Base-by-base conservation (phyloP, 2,797 vertebrate species). In the Pitangus sulphuratus region DNA sequence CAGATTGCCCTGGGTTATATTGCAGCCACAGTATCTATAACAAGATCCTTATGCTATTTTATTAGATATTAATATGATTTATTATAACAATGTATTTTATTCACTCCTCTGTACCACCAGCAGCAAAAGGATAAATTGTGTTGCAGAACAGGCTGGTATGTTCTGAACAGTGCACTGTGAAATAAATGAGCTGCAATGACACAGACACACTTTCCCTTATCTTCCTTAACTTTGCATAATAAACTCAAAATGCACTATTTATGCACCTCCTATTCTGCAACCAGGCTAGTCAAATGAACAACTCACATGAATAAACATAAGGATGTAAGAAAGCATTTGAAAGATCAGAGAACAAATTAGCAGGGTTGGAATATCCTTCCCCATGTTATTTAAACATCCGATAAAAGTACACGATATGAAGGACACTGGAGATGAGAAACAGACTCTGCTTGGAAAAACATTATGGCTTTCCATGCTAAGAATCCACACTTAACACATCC, bases 71-170 rank as follows among this genome's bases (percentile, higher is more conserved):
- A 97, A 91, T 80, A 62, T 42, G 72, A 95, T 95, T 95, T 96
- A 95, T 95, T 88, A 37, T 51, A 89, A 90, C 65, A 84, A 84
- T 60, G 50, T 42, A 85, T 92, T 94, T 93, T 85, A 89, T 80
- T 91, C 91, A 78, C n/a, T 93, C 40, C 57, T 82, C 90, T 85
- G 74, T 54, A 76, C 33, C 76, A 89, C 33, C 78, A 89, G 77
- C 64, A 93, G 82, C 45, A 92, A 45, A 75, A 57, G 58, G 75
- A 92, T 89, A 87, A 92, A 94, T 85, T 80, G 39, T 35, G 12
- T 10, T 60, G 76, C 16, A 87, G 76, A 94, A 82, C 75, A 83
- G 4, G 37, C 64, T 66, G 76, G 16, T 65, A 44, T 83, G 65
- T 51, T 87, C 78, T 53, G 71, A 75, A 61, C 61, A 54, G 65